These are phyloP conservation scores for Zaprionus obscuricornis DNA, from an alignment of 2,888 invertebrate species.

Conservation along the genomic window DNA sequence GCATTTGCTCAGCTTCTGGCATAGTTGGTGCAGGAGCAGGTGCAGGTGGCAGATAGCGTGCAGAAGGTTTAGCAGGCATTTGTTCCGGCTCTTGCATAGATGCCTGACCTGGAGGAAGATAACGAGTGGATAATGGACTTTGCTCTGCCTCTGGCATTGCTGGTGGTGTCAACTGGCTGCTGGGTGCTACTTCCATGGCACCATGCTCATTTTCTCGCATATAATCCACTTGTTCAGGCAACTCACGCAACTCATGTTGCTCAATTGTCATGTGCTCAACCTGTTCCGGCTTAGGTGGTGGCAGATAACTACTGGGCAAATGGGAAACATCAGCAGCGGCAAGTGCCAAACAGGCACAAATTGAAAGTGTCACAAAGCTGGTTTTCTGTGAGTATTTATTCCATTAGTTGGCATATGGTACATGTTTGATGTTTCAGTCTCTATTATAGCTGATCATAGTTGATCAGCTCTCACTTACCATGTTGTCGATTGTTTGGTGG, in stretches of 20 bases:
- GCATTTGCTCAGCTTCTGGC: constrained; percentile 2
- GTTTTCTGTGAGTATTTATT: constrained; percentile 42
- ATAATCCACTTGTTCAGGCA: constrained; percentile 76
- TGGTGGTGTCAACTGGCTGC: constrained; percentile 61
- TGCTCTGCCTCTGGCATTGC: constrained; percentile 38
- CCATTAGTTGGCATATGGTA: background rate
- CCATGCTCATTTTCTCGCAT: constrained; percentile 48
- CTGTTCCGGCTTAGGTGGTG: constrained; percentile 62
- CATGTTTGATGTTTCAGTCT: background rate
- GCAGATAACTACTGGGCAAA: constrained; percentile 64
- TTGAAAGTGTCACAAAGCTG: constrained; percentile 37
- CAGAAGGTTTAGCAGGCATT: constrained; percentile 36
- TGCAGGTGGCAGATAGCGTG: constrained; percentile 60
- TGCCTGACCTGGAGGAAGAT: constrained; percentile 54
- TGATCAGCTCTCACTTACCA: constrained; percentile 71
- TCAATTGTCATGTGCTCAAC: constrained; percentile 71
- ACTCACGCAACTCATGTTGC: constrained; percentile 70
- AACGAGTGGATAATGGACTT: constrained; percentile 33
- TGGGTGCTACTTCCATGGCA: constrained; percentile 57
- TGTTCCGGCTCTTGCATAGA: constrained; percentile 2
- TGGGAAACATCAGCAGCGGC: constrained; percentile 74
- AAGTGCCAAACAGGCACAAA: constrained; percentile 51
- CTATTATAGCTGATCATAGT: too few relatives aligned
- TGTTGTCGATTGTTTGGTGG: constrained; percentile 48
- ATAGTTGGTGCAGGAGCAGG: background rate